phyloP scores from a whole-genome alignment of 2,888 invertebrate species.

The Scaeva pyrastri region DNA sequence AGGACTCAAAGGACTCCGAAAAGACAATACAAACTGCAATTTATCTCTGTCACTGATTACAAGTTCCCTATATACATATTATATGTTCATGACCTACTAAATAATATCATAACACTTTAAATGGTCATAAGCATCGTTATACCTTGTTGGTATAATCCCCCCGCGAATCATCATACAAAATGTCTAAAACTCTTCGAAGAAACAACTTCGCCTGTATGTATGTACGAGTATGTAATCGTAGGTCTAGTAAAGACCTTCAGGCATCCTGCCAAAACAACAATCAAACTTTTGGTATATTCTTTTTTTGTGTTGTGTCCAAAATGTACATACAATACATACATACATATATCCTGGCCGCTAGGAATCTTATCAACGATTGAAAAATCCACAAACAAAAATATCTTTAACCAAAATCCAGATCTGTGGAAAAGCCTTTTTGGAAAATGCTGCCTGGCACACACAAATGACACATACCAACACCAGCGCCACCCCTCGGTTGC shows the following conservation, averaged over 20 bases:
- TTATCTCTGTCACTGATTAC: constrained; percentile 71
- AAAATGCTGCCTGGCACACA: constrained; percentile 56
- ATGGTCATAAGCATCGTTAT: background rate
- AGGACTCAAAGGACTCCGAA: constrained; percentile 16
- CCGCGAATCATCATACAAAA: constrained; percentile 36
- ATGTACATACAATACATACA: background rate
- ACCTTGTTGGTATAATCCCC: constrained; percentile 5
- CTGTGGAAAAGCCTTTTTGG: constrained; percentile 54
- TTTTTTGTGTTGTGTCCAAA: constrained; percentile 21
- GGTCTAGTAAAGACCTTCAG: constrained; percentile 49
- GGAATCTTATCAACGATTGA: constrained; percentile 69
- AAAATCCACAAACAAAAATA: constrained; percentile 44
- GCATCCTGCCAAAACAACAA: constrained; percentile 72
- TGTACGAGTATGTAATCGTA: too few relatives aligned
- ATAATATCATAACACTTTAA: constrained; percentile 24
- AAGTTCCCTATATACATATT: background rate
- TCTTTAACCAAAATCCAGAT: constrained; percentile 57
- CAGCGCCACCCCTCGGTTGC: background rate
- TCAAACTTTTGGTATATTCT: constrained; percentile 43
- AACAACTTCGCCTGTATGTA: too few relatives aligned
- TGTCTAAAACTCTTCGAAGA: background rate
- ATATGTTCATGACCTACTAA: constrained; percentile 64
- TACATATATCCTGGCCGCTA: constrained; percentile 48
- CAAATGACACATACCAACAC: constrained; percentile 32
- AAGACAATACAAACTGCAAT: constrained; percentile 40